A percentile compares a stretch with the other conserved stretches of the same genome.
Conservation (phyloP, 2,113 vertebrate genomes). For the Corythoichthys haematopterus region DNA sequence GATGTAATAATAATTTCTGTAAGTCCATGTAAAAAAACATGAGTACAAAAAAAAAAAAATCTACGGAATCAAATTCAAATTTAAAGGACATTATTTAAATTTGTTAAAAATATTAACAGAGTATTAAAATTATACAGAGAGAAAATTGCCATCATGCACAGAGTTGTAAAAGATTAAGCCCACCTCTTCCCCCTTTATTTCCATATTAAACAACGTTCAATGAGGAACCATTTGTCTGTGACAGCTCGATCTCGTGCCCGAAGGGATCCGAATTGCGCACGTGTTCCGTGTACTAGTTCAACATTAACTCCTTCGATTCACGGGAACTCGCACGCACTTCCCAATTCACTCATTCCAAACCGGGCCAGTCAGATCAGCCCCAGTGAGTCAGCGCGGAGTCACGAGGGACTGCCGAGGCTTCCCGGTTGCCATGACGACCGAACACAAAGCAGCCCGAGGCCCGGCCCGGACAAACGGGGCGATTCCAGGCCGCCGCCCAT, state of each 20-base stretch:
- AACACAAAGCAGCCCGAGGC: conserved; percentile 61
- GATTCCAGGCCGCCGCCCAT: conserved; percentile 22
- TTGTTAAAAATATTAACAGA: too few relatives aligned
- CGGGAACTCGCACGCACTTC: neutral
- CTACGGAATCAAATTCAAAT: too few relatives aligned
- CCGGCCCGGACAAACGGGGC: neutral
- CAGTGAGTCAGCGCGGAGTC: conserved; percentile 66
- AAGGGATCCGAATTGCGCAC: neutral
- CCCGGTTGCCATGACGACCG: conserved; percentile 56
- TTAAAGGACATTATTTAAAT: too few relatives aligned
- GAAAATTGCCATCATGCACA: neutral
- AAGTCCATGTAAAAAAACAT: too few relatives aligned
- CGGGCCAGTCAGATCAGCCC: conserved; percentile 28
- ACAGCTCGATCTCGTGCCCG: conserved; percentile 16
- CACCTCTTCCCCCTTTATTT: conserved; percentile 14
- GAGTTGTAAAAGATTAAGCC: neutral
- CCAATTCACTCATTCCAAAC: conserved; percentile 7
- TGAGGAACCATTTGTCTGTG: conserved; percentile 3
- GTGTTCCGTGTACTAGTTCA: conserved; percentile 6
- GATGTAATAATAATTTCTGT: too few relatives aligned
- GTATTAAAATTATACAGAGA: neutral
- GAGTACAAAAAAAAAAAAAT: too few relatives aligned
- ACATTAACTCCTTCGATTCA: conserved; percentile 21
- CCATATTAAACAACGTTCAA: conserved; percentile 13
- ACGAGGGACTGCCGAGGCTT: conserved; percentile 35